phyloP scores from a whole-genome alignment of 1,140 invertebrate genomes.

The Hyles euphorbiae region DNA sequence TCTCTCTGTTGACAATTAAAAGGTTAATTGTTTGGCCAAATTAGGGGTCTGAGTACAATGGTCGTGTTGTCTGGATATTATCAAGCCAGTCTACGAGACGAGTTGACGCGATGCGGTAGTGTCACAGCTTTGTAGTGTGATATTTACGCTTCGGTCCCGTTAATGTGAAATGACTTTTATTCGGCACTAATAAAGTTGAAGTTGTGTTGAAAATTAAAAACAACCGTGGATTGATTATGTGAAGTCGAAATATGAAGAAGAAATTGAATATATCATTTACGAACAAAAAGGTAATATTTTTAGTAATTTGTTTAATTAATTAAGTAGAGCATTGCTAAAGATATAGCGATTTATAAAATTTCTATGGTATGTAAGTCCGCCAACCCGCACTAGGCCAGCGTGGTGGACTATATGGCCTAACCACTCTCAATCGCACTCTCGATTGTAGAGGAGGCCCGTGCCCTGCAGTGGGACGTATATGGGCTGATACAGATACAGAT shows the following conservation, averaged over 20 bases:
- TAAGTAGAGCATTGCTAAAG: too few species aligned
- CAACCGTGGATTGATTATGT: background rate
- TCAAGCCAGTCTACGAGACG: constrained; percentile 10
- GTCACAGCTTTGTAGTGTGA: background rate
- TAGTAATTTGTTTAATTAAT: background rate
- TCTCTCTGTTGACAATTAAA: constrained; percentile 1
- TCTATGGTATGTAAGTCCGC: too few species aligned
- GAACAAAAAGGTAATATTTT: constrained; percentile 39
- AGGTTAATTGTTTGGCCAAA: constrained; percentile 8
- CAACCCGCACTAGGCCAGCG: too few species aligned
- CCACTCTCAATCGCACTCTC: too few species aligned
- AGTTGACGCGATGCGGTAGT: constrained; percentile 14
- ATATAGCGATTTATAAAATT: too few species aligned
- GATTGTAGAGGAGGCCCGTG: too few species aligned
- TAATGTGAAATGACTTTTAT: background rate
- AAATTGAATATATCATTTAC: constrained; percentile 47
- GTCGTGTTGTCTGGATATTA: background rate
- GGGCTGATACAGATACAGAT: too few species aligned
- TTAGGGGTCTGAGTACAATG: constrained; percentile 14
- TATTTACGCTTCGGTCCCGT: background rate
- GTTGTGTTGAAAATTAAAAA: too few species aligned
- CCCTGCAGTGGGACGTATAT: too few species aligned
- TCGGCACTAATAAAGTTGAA: too few species aligned
- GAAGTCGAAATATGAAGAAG: constrained; percentile 37
- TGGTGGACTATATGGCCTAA: too few species aligned